Evolutionary conservation across 2,113 vertebrate species (phyloP).

Genomic region (Hippocampus abdominalis): DNA sequence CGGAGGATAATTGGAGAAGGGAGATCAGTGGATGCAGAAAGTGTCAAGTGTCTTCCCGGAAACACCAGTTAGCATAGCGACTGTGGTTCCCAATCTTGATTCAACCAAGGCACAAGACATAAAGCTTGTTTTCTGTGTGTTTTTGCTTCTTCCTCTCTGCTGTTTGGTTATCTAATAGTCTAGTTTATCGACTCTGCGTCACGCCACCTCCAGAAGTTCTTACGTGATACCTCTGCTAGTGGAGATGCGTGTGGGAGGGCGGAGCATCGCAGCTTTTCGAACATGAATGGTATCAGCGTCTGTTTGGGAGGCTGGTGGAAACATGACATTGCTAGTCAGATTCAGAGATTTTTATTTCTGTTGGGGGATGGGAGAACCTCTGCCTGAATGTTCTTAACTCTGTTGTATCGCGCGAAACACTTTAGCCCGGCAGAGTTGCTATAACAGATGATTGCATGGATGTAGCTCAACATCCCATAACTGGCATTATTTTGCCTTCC

Average conservation of each 20-base stretch:
- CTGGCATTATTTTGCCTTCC: not conserved
- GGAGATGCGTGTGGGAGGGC: constrained; percentile 36
- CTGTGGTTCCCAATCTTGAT: not conserved
- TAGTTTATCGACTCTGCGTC: constrained; percentile 46
- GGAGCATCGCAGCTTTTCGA: constrained; percentile 15
- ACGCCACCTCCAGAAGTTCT: constrained; percentile 59
- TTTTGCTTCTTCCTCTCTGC: constrained; percentile 23
- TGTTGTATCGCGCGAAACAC: not conserved
- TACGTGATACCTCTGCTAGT: constrained; percentile 51
- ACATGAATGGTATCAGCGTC: constrained; percentile 23
- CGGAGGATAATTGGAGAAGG: constrained; percentile 17
- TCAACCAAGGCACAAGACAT: too few relatives aligned
- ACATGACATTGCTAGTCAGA: not conserved
- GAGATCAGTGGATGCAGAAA: constrained; percentile 2
- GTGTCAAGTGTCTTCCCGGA: constrained; percentile 5
- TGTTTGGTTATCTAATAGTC: constrained; percentile 51
- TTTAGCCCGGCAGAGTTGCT: not conserved
- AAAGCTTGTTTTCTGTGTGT: constrained; percentile 14
- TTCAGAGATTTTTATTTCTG: not conserved
- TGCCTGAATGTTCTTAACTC: not conserved
- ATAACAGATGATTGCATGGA: not conserved
- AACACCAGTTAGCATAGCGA: constrained; percentile 1
- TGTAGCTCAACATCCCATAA: not conserved
- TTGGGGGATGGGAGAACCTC: not conserved
- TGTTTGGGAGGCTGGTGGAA: not conserved